A percentile compares a stretch with the other conserved stretches of the same genome.
Evolutionary conservation across 2,888 invertebrate species (phyloP).

Genomic region (Gibbula magus): DNA sequence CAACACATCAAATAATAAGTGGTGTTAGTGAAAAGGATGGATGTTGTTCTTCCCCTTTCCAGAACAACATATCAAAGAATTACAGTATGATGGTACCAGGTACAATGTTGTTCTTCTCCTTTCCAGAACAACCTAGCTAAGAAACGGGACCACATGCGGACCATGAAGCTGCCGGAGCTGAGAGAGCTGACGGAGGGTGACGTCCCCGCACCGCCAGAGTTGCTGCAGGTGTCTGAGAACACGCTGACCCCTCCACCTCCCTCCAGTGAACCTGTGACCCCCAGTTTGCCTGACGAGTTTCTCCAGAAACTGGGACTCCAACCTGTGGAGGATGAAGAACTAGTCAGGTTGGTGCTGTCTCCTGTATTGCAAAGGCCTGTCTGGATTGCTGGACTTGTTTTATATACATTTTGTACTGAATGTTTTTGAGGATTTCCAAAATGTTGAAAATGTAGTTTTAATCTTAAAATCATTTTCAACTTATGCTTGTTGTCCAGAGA

Average conservation of each 20-base stretch:
- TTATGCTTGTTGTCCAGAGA: too few relatives aligned
- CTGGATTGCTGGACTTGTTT: too few relatives aligned
- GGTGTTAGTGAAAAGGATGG: too few relatives aligned
- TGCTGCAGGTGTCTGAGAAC: background rate
- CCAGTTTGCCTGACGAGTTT: constrained; percentile 60
- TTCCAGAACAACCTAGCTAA: constrained; percentile 67
- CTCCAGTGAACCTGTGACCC: constrained; percentile 50
- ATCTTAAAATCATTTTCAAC: too few relatives aligned
- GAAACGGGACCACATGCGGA: constrained; percentile 60
- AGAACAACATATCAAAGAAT: too few relatives aligned
- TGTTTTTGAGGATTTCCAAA: too few relatives aligned
- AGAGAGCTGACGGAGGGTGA: constrained; percentile 56
- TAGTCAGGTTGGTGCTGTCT: background rate
- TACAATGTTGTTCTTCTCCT: background rate
- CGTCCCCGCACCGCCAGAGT: background rate
- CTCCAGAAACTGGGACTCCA: constrained; percentile 52
- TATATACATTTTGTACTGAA: too few relatives aligned
- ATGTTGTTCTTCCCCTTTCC: too few relatives aligned
- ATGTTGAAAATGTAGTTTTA: too few relatives aligned
- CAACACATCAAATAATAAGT: too few relatives aligned
- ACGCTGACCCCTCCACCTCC: constrained; percentile 26
- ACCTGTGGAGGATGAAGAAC: constrained; percentile 27
- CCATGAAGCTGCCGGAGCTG: constrained; percentile 62
- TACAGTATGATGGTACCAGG: background rate
- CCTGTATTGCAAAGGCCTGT: too few relatives aligned